Base-by-base conservation (phyloP, 2,113 vertebrate species). In the Colinus virginianus region DNA sequence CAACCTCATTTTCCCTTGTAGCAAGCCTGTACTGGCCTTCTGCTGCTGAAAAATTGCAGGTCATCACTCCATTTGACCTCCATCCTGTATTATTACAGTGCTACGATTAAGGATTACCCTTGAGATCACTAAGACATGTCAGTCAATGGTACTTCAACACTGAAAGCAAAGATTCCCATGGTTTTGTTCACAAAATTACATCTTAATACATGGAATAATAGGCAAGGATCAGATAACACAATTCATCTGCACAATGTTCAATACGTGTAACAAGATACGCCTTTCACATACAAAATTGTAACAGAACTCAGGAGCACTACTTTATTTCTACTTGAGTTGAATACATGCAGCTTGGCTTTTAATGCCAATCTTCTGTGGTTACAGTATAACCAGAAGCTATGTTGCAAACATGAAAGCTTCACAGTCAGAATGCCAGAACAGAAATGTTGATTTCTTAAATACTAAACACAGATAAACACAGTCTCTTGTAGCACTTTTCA, bases 41-140 rank as follows among this genome's bases (percentile, higher is more conserved):
- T 92, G 87, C 90, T 92, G 86, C 84, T 93, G 88, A 92, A 96
- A 95, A 96, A 94, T 95, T 93, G 80, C 84, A 88, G 90, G 89
- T 96, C 94, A 94, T 82, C 82, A 55, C 81, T 85, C 82, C 75
- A 85, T 95, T 95, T 96, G 84, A 96, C 90, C 93, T 90, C 64
- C 64, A 93, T 86, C 56, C 81, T 96, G 78, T 86, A 95, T 87
- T 95, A 94, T 15, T 91, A 74, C 63, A 93, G 83, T 83, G 71
- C 78, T 78, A 21, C 2, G 26, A 92, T 92, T 95, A 94, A 87
- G 83, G 56, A 87, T 95, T 96, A 90, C 91, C 89, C 91, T 55
- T 53, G 90, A 94, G 91, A 96, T 94, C 88, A 94, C 88, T 79
- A 94, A 93, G 91, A 68, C 76, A 62, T 25, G 88, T 94, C 95